Percentiles rank a stretch among this genome's conserved stretches.
These are phyloP conservation scores for Synanthedon myopaeformis DNA, from an alignment of 2,888 invertebrate species.

Conservation along the genomic window DNA sequence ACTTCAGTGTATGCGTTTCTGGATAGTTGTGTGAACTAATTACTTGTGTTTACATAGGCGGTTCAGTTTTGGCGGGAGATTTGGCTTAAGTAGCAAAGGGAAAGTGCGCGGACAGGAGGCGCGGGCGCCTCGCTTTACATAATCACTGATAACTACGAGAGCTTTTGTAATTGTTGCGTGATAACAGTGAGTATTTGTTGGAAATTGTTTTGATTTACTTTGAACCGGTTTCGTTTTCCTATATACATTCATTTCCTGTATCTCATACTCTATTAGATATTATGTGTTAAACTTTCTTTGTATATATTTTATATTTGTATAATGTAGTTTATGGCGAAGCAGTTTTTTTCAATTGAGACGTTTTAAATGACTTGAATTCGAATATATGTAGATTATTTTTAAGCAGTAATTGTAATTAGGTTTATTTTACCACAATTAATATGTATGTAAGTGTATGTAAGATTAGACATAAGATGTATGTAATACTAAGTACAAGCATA, in stretches of 20 bases:
- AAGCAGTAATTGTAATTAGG: too few species aligned
- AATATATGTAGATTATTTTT: too few species aligned
- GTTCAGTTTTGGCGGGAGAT: slow-evolving; percentile 37
- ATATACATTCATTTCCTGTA: neutral
- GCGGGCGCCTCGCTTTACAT: slow-evolving; percentile 38
- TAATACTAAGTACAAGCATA: too few species aligned
- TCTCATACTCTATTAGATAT: neutral
- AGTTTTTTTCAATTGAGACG: too few species aligned
- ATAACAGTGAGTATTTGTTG: slow-evolving; percentile 52
- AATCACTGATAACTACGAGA: slow-evolving; percentile 44
- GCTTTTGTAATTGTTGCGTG: slow-evolving; percentile 56
- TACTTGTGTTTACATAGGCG: slow-evolving; percentile 11
- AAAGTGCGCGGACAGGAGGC: slow-evolving; percentile 31
- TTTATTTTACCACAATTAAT: too few species aligned
- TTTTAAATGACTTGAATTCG: too few species aligned
- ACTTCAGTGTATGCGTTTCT: neutral
- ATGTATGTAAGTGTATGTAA: too few species aligned
- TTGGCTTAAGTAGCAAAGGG: slow-evolving; percentile 17
- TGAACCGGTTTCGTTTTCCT: slow-evolving; percentile 1
- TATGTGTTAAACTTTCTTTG: too few species aligned
- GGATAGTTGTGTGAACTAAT: slow-evolving; percentile 5
- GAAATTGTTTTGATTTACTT: slow-evolving; percentile 15
- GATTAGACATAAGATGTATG: too few species aligned
- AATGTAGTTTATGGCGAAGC: too few species aligned
- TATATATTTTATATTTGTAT: too few species aligned